A percentile compares a stretch with the other conserved stretches of the same genome.
phyloP scores from a whole-genome alignment of 2,888 invertebrate species.

The Oscheius sp. region DNA sequence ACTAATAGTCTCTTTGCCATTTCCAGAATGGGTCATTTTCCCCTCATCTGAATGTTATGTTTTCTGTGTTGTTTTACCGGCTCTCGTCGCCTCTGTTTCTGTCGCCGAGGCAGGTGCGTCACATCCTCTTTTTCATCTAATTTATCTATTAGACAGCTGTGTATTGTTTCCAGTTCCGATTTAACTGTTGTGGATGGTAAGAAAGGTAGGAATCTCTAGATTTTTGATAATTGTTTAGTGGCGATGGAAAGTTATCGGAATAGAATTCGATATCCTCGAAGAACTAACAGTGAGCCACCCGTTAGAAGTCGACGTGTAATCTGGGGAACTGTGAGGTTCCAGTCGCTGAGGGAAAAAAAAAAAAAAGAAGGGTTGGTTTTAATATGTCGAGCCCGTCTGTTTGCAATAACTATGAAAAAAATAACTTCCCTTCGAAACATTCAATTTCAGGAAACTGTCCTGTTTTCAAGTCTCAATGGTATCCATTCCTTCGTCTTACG shows the following conservation, averaged over 20 bases:
- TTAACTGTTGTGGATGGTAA: conserved; percentile 8
- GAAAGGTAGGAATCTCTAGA: not conserved
- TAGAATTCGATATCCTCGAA: not conserved
- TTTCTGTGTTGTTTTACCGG: conserved; percentile 22
- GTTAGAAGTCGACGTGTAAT: not conserved
- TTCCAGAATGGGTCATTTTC: not conserved
- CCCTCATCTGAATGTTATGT: conserved; percentile 18
- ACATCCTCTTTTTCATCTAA: not conserved
- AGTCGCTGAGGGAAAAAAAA: conserved; percentile 11
- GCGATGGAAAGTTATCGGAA: conserved; percentile 4
- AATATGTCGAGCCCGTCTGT: no score
- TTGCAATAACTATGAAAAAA: no score
- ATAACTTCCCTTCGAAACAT: no score
- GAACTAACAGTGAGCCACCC: conserved; percentile 14
- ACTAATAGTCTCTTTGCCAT: not conserved
- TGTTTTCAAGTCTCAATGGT: conserved; percentile 10
- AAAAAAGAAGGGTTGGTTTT: not conserved
- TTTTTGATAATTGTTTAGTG: not conserved
- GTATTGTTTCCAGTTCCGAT: conserved; percentile 24
- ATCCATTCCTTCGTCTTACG: conserved; percentile 18
- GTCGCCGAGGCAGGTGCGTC: conserved; percentile 19
- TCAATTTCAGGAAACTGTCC: not conserved
- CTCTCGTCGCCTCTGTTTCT: conserved; percentile 21
- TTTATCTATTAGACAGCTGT: conserved; percentile 3
- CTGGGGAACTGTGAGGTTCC: not conserved